These are phyloP conservation scores for Engystomops pustulosus DNA, from an alignment of 2,113 vertebrate species.

Conservation along the genomic window DNA sequence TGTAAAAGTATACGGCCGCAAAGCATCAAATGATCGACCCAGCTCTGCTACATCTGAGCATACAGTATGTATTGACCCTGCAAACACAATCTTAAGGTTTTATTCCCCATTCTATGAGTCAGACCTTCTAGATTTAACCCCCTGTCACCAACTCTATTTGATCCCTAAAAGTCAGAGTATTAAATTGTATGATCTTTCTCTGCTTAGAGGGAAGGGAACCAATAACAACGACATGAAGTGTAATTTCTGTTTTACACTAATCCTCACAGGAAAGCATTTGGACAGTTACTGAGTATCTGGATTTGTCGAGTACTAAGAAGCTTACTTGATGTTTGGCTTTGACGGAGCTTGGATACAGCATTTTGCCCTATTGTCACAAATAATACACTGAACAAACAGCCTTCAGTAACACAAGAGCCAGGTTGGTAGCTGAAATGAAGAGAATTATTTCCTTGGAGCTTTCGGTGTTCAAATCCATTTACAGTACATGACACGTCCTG, in stretches of 20 bases:
- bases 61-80: no score
- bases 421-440: conserved; percentile 1
- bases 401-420: conserved; percentile 10
- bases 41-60: neutral
- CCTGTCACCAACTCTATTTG: neutral
- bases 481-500: conserved; percentile 20
- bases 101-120: neutral
- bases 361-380: conserved; percentile 47
- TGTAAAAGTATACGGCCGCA: neutral
- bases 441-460: conserved; percentile 25
- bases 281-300: conserved; percentile 8
- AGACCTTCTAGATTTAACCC: neutral
- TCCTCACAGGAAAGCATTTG: conserved; percentile 29
- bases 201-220: conserved; percentile 5
- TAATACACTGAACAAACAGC: conserved; percentile 22
- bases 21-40: neutral
- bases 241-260: conserved; percentile 32
- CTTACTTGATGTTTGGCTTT: conserved; percentile 40
- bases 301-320: conserved; percentile 36
- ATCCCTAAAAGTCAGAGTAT: neutral
- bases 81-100: no score
- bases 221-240: conserved; percentile 3
- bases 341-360: conserved; percentile 5
- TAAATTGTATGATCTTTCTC: conserved; percentile 3
- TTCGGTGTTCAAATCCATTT: conserved; percentile 18